Conservation (phyloP, 2,113 vertebrate genomes). For the Gymnorhina tibicen region DNA sequence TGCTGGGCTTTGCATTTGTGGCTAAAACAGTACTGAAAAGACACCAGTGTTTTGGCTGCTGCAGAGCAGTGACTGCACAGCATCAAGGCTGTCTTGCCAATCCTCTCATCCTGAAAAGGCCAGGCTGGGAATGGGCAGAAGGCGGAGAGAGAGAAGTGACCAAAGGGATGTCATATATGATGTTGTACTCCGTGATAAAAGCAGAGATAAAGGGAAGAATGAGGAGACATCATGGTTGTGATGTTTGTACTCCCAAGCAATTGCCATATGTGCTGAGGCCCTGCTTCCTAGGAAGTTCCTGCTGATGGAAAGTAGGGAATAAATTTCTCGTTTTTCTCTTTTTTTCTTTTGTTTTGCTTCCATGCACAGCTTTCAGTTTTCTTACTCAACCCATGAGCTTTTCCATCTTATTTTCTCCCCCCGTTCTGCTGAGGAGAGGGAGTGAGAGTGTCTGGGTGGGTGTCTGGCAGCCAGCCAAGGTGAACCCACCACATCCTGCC, state of each 20-base stretch:
- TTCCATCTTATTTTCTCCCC: neutral
- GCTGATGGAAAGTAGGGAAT: neutral
- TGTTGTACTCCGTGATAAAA: neutral
- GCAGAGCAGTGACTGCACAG: neutral
- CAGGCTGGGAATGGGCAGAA: neutral
- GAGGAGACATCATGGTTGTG: neutral
- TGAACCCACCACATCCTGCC: neutral
- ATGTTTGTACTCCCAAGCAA: neutral
- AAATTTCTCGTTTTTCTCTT: neutral
- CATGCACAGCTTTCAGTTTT: neutral
- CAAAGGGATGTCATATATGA: neutral
- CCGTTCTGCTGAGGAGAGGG: neutral
- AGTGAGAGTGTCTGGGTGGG: neutral
- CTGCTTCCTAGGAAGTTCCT: neutral
- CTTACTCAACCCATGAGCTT: neutral
- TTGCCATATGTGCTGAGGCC: neutral
- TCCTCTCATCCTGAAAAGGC: neutral
- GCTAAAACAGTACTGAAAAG: neutral
- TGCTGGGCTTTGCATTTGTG: neutral
- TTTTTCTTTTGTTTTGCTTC: neutral
- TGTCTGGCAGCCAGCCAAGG: neutral
- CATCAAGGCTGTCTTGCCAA: neutral
- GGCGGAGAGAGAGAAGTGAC: neutral
- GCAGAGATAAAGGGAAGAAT: neutral
- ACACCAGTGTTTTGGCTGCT: neutral